Evolutionary conservation across 2,888 invertebrate genomes (phyloP), one percentile per base, ranked within the genome.

Genomic region (Meandrusa payeni): DNA sequence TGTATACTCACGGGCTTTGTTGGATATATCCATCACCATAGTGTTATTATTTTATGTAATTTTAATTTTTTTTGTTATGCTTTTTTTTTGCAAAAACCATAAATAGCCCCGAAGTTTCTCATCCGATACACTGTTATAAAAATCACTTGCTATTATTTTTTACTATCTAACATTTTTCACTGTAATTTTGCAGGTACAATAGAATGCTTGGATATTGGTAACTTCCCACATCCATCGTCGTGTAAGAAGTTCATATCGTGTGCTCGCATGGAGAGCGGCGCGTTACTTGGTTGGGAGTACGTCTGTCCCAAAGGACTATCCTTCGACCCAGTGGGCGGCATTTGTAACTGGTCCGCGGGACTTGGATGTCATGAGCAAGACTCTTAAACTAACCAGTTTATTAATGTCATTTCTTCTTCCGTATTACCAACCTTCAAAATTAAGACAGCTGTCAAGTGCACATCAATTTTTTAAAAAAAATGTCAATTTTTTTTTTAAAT

Each of bases 221-320:
- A 95, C 73, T 97, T 96, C 80, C 94, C 96, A 0, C 97, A 97
- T 83, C 97, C 97, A 1, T 89, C 92, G 7, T 96, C 95, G 0
- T 97, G 97, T 75, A 94, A 93, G 76, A 96, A 96, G 77, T 97
- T 97, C 74, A 96, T 97, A 59, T 95, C 95, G 10, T 97, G 97
- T 76, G 95, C 96, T 0, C 72, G 82, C 28, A 76, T 94, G 88
- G 95, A 95, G 54, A 93, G 91, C 61, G 93, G 93, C 6, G 90
- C 91, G 7, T 90, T 95, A 1, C 80, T 94, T 1, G 96, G 95
- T 4, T 96, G 95, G 92, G 95, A 95, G 61, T 97, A 97, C 79
- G 93, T 95, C 6, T 97, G 97, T 67, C 96, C 96, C 0, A 92
- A 92, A 57, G 93, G 94, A 19, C 87, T 97, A 2, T 94, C 95